phyloP scores from a whole-genome alignment of 2,113 vertebrate species.

The Philantomba maxwellii region DNA sequence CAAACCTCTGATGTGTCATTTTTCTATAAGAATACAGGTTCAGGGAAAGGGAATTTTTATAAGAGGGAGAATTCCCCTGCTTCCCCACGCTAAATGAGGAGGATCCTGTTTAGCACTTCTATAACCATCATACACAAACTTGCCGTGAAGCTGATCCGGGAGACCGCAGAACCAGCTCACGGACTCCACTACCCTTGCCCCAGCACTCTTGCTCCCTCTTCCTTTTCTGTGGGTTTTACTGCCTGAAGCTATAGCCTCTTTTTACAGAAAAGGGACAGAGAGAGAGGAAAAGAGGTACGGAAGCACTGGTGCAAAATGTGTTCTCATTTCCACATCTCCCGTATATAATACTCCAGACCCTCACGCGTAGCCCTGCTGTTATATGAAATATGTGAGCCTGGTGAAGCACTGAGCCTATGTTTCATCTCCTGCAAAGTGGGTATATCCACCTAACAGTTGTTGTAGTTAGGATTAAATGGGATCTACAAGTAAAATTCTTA shows the following conservation, averaged over 20 bases:
- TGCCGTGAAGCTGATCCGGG: neutral
- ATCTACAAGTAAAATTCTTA: neutral
- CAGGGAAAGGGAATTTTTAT: neutral
- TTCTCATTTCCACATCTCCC: neutral
- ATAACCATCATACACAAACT: too few species aligned
- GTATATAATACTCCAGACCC: neutral
- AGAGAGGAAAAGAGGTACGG: neutral
- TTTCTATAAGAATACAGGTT: slow-evolving; percentile 28
- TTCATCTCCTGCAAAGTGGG: neutral
- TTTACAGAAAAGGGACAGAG: neutral
- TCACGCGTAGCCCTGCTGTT: neutral
- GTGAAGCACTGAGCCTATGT: neutral
- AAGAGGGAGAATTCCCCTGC: neutral
- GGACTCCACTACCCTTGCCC: neutral
- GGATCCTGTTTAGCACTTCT: neutral
- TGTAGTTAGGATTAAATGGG: neutral
- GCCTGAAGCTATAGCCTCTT: neutral
- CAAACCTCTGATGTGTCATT: neutral
- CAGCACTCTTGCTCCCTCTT: too few species aligned
- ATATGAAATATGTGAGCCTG: fast-evolving
- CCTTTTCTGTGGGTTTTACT: neutral
- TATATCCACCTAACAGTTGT: neutral
- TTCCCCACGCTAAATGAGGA: neutral
- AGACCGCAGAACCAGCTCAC: neutral
- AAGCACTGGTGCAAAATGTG: neutral